These are phyloP conservation scores for Tolmerus cingulatus DNA, from an alignment of 2,888 invertebrate species.

Conservation along the genomic window DNA sequence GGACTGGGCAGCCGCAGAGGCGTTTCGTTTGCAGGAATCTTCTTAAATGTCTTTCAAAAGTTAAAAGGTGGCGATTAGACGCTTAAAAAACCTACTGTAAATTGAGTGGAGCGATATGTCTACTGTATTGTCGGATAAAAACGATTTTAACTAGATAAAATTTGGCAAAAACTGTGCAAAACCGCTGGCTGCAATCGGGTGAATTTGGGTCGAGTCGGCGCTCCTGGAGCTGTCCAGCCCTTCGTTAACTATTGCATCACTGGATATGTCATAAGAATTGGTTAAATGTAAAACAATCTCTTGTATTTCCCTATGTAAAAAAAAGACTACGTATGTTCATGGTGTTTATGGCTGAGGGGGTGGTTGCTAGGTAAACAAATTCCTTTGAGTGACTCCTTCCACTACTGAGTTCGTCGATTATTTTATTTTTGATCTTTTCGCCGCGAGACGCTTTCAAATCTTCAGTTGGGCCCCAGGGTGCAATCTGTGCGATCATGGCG, in stretches of 20 bases:
- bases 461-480: background rate
- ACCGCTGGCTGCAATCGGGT: background rate
- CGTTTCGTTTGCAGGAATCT: background rate
- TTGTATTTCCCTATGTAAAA: background rate
- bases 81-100: conserved; percentile 7
- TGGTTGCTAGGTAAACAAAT: conserved; percentile 3
- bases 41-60: background rate
- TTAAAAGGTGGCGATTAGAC: background rate
- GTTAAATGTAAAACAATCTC: conserved; percentile 13
- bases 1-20: background rate
- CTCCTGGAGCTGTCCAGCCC: conserved; percentile 3
- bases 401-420: background rate
- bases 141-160: background rate
- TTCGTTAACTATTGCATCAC: conserved; percentile 40
- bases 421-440: conserved; percentile 7
- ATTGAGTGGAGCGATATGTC: conserved; percentile 19
- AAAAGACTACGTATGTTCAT: background rate
- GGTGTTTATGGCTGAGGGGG: conserved; percentile 14
- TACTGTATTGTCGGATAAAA: background rate
- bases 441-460: background rate
- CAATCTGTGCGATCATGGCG: background rate
- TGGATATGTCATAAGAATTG: conserved; percentile 37
- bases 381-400: conserved; percentile 19
- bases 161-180: conserved; percentile 21
- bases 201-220: background rate